Evolutionary conservation across 2,888 invertebrate genomes (phyloP), one percentile per base, ranked within the genome.

Genomic region (Cheiracanthium punctorium): DNA sequence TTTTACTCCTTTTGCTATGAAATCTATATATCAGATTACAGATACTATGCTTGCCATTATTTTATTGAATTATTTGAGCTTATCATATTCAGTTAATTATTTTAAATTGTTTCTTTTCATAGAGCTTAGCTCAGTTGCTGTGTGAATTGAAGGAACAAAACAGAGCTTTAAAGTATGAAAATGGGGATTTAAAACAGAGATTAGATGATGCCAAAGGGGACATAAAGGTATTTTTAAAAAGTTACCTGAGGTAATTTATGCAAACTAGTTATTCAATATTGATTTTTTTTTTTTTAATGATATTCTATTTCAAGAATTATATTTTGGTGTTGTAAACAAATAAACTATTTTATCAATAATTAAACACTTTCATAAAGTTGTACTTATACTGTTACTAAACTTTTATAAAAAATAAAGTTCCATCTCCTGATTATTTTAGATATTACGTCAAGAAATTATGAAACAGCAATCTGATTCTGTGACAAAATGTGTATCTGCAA

Each of bases 161-260:
- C 89, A 94, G 94, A 90, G 92, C 92, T 70, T 91, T 94, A 28
- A 92, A 93, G 89, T 91, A 93, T 89, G 93, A 94, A 93, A 94
- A 95, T 14, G 95, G 96, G 91, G 94, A 94, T 14, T 91, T 96
- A 74, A 94, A 94, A 89, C 95, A 95, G 90, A 95, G 95, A 90
- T 92, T 96, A 41, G 93, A 89, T 17, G 93, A 93, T 90, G 91
- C 92, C 74, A 90, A 91, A 85, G 92, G 93, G n/a, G 92, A 92
- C 82, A 91, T 93, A 28, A 92, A 92, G 90, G 92, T 92, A 81
- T 89, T 29, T 69, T 12, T 28, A 69, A 67, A 30, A 28, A 24
- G 28, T 28, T 67, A 8, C 7, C n/a, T 12, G 20, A 20, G 8
- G 8, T 20, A 12, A 64, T 8, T 10, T 8, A 8, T 64, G n/a